Evolutionary conservation across 2,888 invertebrate genomes (phyloP).

Genomic region (Dolichopus griseipennis): DNA sequence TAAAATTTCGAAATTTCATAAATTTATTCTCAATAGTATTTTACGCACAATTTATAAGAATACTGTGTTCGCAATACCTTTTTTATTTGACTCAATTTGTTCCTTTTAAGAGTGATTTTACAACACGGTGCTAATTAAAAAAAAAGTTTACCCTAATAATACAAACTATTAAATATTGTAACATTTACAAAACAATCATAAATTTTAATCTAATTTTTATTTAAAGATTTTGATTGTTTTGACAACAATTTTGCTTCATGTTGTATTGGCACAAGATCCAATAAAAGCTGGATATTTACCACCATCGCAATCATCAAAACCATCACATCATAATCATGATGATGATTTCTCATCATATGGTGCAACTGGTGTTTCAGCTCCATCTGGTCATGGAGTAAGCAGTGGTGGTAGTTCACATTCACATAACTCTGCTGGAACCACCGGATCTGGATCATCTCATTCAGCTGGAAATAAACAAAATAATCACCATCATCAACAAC

Average conservation of each 20-base stretch:
- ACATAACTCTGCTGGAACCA: not conserved
- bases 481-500: not conserved
- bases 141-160: no score
- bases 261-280: not conserved
- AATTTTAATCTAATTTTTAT: not conserved
- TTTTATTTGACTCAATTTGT: no score
- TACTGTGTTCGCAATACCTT: no score
- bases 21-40: no score
- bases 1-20: no score
- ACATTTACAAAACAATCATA: no score
- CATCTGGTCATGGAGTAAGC: not conserved
- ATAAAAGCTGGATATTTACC: not conserved
- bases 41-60: no score
- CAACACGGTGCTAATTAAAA: no score
- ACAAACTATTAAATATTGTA: no score
- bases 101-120: no score
- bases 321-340: not conserved
- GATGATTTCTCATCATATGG: not conserved
- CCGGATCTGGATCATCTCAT: not conserved
- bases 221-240: not conserved
- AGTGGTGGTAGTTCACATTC: not conserved
- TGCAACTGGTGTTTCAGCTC: not conserved
- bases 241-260: not conserved
- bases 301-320: not conserved
- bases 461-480: no score